These are phyloP conservation scores for Pinctada fucata DNA, from an alignment of 2,888 invertebrate species.

Conservation along the genomic window DNA sequence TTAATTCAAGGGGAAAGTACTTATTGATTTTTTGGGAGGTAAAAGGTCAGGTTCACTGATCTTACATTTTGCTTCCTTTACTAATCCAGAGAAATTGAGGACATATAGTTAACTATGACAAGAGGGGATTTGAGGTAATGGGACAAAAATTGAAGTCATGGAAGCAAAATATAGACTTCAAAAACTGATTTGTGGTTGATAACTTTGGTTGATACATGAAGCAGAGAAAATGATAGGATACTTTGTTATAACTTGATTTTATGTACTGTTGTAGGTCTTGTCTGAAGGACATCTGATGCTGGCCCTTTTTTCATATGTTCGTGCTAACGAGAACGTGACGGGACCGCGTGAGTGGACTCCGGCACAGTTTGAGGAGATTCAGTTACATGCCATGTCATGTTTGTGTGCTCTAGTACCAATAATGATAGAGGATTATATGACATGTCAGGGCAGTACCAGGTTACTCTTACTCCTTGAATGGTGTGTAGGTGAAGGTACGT, in stretches of 20 bases:
- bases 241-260: background rate
- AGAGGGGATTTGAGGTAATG: too few species aligned
- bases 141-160: too few species aligned
- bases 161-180: too few species aligned
- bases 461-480: conserved; percentile 75
- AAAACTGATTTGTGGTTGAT: too few species aligned
- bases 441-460: conserved; percentile 75
- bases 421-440: conserved; percentile 75
- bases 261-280: conserved; percentile 60
- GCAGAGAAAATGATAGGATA: too few species aligned
- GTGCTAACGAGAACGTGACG: conserved; percentile 69
- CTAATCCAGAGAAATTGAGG: too few species aligned
- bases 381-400: conserved; percentile 75
- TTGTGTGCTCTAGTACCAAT: conserved; percentile 74
- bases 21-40: too few species aligned
- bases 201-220: too few species aligned
- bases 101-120: too few species aligned
- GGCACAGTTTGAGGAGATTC: conserved; percentile 77
- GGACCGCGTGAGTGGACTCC: conserved; percentile 72
- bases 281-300: conserved; percentile 74
- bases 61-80: too few species aligned
- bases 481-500: conserved; percentile 74
- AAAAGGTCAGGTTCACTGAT: too few species aligned
- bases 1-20: too few species aligned
- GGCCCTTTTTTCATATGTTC: conserved; percentile 75